These are phyloP conservation scores for Alexandromys fortis DNA, from an alignment of 2,113 vertebrate species.

Conservation along the genomic window DNA sequence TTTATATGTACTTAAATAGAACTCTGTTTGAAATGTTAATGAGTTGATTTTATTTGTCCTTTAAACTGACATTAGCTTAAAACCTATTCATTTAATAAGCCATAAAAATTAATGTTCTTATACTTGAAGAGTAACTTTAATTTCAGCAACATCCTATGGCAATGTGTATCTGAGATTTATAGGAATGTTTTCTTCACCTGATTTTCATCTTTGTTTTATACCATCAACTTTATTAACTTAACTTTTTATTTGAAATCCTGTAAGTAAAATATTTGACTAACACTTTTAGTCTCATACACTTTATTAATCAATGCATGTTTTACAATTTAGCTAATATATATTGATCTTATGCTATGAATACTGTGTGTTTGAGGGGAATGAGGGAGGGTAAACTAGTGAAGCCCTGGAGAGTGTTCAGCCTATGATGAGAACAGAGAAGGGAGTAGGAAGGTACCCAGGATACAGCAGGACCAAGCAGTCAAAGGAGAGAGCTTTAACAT, in stretches of 20 bases:
- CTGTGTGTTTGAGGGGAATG: not conserved
- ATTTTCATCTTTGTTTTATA: conserved; percentile 24
- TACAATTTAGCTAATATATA: not conserved
- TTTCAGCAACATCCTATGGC: not conserved
- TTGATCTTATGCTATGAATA: not conserved
- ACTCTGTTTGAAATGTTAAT: not conserved
- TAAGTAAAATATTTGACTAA: not conserved
- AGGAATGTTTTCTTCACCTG: not conserved
- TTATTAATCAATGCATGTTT: not conserved
- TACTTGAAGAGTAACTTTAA: not conserved
- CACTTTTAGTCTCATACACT: not conserved
- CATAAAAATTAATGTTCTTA: not conserved
- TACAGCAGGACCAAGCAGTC: not conserved
- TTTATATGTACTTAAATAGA: not conserved
- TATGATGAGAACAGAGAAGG: not conserved
- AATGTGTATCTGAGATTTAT: not conserved
- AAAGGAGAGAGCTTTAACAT: not conserved
- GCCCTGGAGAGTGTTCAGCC: not conserved
- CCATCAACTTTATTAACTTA: not conserved
- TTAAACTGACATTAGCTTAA: conserved; percentile 6
- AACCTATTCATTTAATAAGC: conserved; percentile 40
- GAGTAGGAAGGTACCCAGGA: not conserved
- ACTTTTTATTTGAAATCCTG: no score
- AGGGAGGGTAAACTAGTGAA: not conserved
- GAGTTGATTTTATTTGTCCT: not conserved